Percentiles rank a stretch among this genome's conserved stretches.
Conservation (phyloP, 2,888 invertebrate genomes). For the Eremobia ochroleuca region DNA sequence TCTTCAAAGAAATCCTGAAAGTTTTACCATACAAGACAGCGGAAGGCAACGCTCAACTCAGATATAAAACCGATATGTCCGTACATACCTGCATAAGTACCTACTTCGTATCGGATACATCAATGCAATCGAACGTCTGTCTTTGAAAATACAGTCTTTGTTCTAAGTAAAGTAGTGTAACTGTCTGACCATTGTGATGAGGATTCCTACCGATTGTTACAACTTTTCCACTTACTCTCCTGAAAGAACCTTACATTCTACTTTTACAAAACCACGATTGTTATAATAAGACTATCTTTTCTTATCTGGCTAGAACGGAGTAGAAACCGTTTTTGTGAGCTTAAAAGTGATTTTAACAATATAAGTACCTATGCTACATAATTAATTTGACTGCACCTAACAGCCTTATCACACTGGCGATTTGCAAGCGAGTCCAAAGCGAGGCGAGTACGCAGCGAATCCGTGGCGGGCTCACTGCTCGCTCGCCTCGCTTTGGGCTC, state of each 20-base stretch:
- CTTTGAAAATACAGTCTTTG: conserved; percentile 72
- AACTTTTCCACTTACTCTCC: conserved; percentile 36
- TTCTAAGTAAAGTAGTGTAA: conserved; percentile 68
- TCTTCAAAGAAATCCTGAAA: background rate
- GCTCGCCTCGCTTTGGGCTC: too few species aligned
- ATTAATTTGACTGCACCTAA: background rate
- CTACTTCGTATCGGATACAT: conserved; percentile 64
- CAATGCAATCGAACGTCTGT: conserved; percentile 68
- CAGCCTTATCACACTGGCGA: too few species aligned
- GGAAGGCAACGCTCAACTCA: background rate
- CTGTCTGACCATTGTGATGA: conserved; percentile 75
- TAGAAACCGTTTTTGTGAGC: background rate
- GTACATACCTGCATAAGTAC: background rate
- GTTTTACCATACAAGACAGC: background rate
- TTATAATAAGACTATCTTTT: conserved; percentile 38
- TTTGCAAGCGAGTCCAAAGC: too few species aligned
- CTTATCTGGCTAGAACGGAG: background rate
- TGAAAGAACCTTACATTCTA: conserved; percentile 22
- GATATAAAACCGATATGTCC: background rate
- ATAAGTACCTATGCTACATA: background rate
- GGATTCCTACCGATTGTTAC: conserved; percentile 65
- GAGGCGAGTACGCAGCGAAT: too few species aligned
- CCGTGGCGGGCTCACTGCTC: too few species aligned
- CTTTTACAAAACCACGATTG: conserved; percentile 41
- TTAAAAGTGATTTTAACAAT: background rate